Percentiles rank a stretch among this genome's conserved stretches.
Evolutionary conservation across 2,113 vertebrate genomes (phyloP).

Genomic region (Chloropsis cyanopogon): DNA sequence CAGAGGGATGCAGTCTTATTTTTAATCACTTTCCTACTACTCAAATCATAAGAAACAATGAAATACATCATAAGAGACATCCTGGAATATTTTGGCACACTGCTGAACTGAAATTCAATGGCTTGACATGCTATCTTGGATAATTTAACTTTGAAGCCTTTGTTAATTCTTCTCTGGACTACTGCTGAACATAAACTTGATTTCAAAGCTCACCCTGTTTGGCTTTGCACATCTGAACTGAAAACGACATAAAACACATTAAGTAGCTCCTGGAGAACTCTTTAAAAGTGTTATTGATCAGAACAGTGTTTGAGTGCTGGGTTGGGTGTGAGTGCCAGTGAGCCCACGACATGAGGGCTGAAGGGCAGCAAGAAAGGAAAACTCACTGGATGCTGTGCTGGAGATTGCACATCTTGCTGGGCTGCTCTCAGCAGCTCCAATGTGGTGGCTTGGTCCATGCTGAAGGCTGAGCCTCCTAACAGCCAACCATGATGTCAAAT

Average conservation of each 20-base stretch:
- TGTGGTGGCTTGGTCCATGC: neutral
- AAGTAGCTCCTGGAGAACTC: neutral
- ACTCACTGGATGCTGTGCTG: neutral
- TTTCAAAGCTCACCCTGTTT: conserved; percentile 5
- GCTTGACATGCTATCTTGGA: neutral
- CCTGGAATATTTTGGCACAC: conserved; percentile 31
- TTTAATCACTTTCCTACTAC: conserved; percentile 17
- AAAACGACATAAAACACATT: neutral
- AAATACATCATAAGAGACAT: conserved; percentile 4
- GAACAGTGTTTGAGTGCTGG: neutral
- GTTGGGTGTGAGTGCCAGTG: neutral
- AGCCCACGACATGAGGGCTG: rapidly evolving
- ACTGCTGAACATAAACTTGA: neutral
- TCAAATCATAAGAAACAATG: conserved; percentile 35
- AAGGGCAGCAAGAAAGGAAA: neutral
- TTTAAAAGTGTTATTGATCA: neutral
- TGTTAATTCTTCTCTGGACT: conserved; percentile 26
- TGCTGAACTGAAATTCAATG: conserved; percentile 10
- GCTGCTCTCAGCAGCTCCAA: neutral
- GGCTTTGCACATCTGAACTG: neutral
- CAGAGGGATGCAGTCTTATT: neutral
- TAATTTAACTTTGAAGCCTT: conserved; percentile 33
- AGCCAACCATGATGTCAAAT: neutral
- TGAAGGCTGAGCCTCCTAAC: neutral
- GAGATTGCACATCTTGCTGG: neutral